Conservation (phyloP, 2,113 vertebrate genomes). For the Zosterops japonicus region DNA sequence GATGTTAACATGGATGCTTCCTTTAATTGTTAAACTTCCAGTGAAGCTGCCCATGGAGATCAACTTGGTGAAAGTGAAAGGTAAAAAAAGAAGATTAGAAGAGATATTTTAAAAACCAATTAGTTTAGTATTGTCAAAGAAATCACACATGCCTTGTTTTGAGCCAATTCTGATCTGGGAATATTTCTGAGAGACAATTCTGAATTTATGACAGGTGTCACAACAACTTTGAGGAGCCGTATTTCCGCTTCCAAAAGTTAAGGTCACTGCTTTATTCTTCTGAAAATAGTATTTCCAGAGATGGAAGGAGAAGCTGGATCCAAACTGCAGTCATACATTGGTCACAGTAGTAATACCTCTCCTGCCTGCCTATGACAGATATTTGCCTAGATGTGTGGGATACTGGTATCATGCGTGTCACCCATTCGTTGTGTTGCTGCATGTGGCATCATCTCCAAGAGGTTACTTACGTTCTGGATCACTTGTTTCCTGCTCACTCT, state of each 20-base stretch:
- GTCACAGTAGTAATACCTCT: conserved; percentile 82
- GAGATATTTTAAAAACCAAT: neutral
- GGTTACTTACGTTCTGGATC: conserved; percentile 97
- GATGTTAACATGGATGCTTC: neutral
- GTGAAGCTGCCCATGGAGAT: neutral
- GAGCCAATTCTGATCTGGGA: neutral
- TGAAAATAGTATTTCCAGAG: neutral
- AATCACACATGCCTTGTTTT: neutral
- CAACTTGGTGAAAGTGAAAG: neutral
- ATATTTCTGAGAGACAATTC: neutral
- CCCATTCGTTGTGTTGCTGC: conserved; percentile 73
- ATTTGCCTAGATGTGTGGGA: conserved; percentile 73
- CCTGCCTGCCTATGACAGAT: conserved; percentile 72
- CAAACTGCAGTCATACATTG: conserved; percentile 79
- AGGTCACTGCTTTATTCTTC: conserved; percentile 35
- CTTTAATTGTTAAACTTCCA: neutral
- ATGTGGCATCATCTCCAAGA: conserved; percentile 76
- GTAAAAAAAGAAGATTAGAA: neutral
- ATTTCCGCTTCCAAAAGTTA: neutral
- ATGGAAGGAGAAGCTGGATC: conserved; percentile 69
- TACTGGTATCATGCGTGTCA: conserved; percentile 71
- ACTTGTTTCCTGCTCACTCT: conserved; percentile 95
- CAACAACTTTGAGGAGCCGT: neutral
- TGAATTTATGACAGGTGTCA: neutral
- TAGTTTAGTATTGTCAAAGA: neutral